Evolutionary conservation across 2,888 invertebrate genomes (phyloP).

Genomic region (Drosophila greeni): DNA sequence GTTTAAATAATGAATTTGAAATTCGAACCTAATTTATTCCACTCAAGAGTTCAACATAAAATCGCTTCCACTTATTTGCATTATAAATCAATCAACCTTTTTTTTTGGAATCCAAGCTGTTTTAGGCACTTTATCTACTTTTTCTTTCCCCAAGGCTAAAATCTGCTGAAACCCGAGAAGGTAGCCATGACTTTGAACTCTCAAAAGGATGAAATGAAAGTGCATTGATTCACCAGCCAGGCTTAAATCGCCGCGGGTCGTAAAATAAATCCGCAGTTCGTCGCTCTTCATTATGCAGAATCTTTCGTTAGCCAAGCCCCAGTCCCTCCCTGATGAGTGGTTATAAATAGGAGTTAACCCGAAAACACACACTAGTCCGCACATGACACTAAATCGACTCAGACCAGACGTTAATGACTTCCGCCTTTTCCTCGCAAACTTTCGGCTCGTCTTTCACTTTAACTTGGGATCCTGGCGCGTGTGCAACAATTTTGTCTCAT

Average conservation of each 20-base stretch:
- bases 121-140: neutral
- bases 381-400: conserved; percentile 8
- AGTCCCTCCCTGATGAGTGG: conserved; percentile 22
- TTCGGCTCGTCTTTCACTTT: conserved; percentile 47
- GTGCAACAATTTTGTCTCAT: conserved; percentile 54
- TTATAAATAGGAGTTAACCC: conserved; percentile 26
- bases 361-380: conserved; percentile 7
- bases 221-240: conserved; percentile 2
- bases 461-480: conserved; percentile 35
- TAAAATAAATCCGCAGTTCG: conserved; percentile 19
- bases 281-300: conserved; percentile 24
- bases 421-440: conserved; percentile 59
- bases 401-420: conserved; percentile 61
- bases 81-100: conserved; percentile 7
- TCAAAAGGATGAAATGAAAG: conserved; percentile 10
- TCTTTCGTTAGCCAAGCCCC: neutral
- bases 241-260: conserved; percentile 12
- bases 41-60: neutral
- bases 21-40: neutral
- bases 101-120: neutral
- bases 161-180: neutral
- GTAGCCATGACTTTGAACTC: conserved; percentile 8
- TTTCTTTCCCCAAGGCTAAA: neutral
- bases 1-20: too few species aligned
- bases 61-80: neutral